Conservation (phyloP, 2,797 vertebrate genomes). For the Danio aesculapii region DNA sequence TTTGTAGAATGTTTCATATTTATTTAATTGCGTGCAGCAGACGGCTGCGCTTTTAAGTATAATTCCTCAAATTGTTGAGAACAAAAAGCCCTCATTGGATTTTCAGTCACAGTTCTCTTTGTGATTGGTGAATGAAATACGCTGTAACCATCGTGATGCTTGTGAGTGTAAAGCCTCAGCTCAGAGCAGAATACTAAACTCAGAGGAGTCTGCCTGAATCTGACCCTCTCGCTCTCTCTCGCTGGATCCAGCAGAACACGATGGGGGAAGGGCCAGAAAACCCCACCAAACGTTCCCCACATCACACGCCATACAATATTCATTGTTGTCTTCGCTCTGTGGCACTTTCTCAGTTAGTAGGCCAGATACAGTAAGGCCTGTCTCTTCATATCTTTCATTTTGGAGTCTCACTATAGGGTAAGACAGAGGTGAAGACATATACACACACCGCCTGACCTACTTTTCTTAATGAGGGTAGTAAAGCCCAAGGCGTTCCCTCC, state of each 20-base stretch:
- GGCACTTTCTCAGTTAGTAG: neutral
- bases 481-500: conserved; percentile 49
- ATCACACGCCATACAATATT: conserved; percentile 53
- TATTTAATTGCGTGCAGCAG: neutral
- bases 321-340: conserved; percentile 29
- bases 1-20: too few species aligned
- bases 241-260: neutral
- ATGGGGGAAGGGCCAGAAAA: conserved; percentile 41
- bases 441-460: conserved; percentile 51
- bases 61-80: conserved; percentile 25
- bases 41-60: neutral
- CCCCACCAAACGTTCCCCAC: conserved; percentile 7
- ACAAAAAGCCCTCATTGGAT: conserved; percentile 42
- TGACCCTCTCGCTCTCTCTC: conserved; percentile 41
- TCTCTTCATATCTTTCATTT: conserved; percentile 31
- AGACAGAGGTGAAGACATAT: conserved; percentile 23
- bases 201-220: conserved; percentile 31
- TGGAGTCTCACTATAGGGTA: neutral
- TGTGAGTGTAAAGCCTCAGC: conserved; percentile 24
- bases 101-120: conserved; percentile 34
- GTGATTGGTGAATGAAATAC: conserved; percentile 51
- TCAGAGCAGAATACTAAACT: conserved; percentile 65
- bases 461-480: conserved; percentile 54
- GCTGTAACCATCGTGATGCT: conserved; percentile 64
- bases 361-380: neutral